phyloP scores from a whole-genome alignment of 2,113 vertebrate genomes.

The Ceuthmochares aereus region DNA sequence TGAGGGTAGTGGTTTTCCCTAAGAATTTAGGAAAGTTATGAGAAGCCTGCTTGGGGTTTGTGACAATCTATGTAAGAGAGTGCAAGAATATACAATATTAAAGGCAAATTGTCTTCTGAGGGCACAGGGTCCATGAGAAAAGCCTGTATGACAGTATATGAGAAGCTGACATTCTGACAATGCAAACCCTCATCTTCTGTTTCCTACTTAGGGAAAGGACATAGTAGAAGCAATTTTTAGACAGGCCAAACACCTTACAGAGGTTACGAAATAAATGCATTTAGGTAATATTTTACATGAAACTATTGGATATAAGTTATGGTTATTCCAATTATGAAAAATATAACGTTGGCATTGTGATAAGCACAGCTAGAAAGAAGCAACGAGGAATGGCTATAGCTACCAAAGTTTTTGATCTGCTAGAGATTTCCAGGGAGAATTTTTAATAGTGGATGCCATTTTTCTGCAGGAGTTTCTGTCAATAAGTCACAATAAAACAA shows the following conservation, averaged over 20 bases:
- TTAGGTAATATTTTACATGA: neutral
- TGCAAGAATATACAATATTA: neutral
- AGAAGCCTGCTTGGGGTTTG: neutral
- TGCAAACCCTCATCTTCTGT: neutral
- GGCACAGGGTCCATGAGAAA: neutral
- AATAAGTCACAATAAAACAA: conserved; percentile 49
- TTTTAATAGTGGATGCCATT: conserved; percentile 66
- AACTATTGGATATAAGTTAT: neutral
- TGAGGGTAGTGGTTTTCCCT: neutral
- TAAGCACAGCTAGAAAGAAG: conserved; percentile 25
- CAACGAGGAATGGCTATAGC: neutral
- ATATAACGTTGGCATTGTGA: neutral
- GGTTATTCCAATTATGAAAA: neutral
- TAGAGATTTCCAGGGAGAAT: conserved; percentile 38
- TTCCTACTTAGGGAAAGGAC: neutral
- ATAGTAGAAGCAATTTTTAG: neutral
- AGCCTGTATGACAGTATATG: neutral
- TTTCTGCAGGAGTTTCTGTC: conserved; percentile 42
- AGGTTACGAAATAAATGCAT: neutral
- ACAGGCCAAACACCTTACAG: neutral
- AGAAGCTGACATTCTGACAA: neutral
- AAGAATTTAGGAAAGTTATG: neutral
- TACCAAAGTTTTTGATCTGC: neutral
- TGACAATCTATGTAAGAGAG: neutral
- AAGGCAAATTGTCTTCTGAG: neutral